These are phyloP conservation scores for Symphodus melops DNA, from an alignment of 2,113 vertebrate genomes.

Conservation along the genomic window DNA sequence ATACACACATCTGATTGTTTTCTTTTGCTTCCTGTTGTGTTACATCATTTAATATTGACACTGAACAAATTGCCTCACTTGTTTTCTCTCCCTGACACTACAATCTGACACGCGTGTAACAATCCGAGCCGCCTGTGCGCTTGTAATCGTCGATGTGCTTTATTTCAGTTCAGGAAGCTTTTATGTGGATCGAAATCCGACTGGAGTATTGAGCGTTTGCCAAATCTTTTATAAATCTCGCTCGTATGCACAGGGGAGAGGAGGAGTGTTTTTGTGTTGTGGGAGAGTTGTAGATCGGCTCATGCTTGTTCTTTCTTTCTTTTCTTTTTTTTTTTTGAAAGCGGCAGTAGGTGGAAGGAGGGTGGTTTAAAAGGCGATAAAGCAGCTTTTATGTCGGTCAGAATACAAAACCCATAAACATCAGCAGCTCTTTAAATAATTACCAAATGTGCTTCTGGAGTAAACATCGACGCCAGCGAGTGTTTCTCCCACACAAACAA, in stretches of 20 bases:
- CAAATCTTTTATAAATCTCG: background rate
- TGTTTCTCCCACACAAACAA: background rate
- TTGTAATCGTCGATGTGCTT: background rate
- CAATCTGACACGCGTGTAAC: slow-evolving; percentile 34
- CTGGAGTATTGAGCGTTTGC: background rate
- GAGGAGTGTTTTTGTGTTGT: background rate
- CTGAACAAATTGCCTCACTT: slow-evolving; percentile 23
- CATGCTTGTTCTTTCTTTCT: background rate
- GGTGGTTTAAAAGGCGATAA: background rate
- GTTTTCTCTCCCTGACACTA: slow-evolving; percentile 38
- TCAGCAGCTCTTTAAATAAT: background rate
- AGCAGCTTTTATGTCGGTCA: slow-evolving; percentile 3
- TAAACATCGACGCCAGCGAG: background rate
- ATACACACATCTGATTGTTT: background rate
- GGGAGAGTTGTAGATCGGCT: background rate
- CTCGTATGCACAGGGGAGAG: background rate
- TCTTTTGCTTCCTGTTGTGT: slow-evolving; percentile 18
- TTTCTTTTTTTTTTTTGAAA: background rate
- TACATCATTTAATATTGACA: slow-evolving; percentile 35
- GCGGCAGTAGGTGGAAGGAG: background rate
- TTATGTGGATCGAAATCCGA: background rate
- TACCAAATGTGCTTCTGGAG: background rate
- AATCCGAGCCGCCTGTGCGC: slow-evolving; percentile 2
- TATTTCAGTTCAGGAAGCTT: slow-evolving; percentile 13
- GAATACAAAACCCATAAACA: background rate